Conservation (phyloP, 2,113 vertebrate species). For the Nyctibius bracteatus region DNA sequence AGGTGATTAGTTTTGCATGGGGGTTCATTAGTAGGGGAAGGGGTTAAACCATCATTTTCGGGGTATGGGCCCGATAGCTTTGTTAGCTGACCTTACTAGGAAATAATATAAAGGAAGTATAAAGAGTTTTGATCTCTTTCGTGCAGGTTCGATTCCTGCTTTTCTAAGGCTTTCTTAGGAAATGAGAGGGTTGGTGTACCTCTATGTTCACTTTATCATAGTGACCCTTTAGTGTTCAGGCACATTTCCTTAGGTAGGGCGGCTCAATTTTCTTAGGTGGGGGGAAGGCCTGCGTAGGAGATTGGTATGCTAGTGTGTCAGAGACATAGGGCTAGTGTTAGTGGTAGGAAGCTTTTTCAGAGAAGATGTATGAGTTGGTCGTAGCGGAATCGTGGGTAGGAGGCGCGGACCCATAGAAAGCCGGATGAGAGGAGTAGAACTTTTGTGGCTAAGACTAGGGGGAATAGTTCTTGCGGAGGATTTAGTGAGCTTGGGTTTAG, state of each 20-base stretch:
- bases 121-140: conserved; percentile 9
- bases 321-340: background rate
- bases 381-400: background rate
- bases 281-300: accelerated
- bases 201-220: conserved; percentile 43
- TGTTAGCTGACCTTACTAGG: conserved; percentile 66
- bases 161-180: background rate
- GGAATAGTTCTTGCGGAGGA: background rate
- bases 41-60: conserved; percentile 43
- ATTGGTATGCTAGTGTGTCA: background rate
- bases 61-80: conserved; percentile 63
- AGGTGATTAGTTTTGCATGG: accelerated
- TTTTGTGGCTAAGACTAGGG: background rate
- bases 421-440: accelerated
- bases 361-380: background rate
- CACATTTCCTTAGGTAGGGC: background rate
- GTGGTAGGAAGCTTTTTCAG: background rate
- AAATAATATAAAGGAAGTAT: conserved; percentile 52
- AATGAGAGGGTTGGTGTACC: background rate
- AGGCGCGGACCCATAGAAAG: background rate
- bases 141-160: conserved; percentile 15
- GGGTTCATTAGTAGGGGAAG: conserved; percentile 42
- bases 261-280: no score
- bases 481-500: background rate
- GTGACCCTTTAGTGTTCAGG: conserved; percentile 4